These are phyloP conservation scores for Falco columbarius DNA, from an alignment of 2,797 vertebrate genomes.

Conservation along the genomic window DNA sequence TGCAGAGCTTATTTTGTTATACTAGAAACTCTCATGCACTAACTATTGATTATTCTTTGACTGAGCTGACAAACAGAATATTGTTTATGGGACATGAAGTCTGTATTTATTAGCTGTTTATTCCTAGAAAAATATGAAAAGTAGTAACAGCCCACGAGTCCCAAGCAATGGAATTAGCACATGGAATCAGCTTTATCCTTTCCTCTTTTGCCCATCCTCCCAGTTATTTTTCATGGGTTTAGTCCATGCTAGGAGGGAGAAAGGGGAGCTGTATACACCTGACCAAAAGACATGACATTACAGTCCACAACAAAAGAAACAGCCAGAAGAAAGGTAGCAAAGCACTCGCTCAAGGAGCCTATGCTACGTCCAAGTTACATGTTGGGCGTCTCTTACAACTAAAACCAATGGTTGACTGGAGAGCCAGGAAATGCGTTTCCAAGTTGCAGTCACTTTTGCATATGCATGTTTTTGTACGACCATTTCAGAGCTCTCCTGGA, in stretches of 20 bases:
- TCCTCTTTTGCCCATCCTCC: neutral
- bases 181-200: neutral
- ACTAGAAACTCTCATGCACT: neutral
- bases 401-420: neutral
- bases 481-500: neutral
- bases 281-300: neutral
- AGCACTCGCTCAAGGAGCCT: neutral
- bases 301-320: neutral
- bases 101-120: neutral
- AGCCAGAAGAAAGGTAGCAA: neutral
- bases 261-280: neutral
- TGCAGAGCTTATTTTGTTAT: neutral
- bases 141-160: neutral
- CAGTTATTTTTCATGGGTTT: neutral
- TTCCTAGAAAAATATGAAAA: neutral
- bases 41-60: neutral
- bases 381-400: neutral
- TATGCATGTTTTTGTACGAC: accelerated
- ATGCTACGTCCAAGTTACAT: accelerated
- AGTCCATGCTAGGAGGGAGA: neutral
- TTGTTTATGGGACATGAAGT: neutral
- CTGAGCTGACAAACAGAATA: neutral
- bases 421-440: neutral
- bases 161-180: neutral
- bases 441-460: neutral